Base-by-base conservation (phyloP, 2,797 vertebrate genomes). In the Hydrophis major region DNA sequence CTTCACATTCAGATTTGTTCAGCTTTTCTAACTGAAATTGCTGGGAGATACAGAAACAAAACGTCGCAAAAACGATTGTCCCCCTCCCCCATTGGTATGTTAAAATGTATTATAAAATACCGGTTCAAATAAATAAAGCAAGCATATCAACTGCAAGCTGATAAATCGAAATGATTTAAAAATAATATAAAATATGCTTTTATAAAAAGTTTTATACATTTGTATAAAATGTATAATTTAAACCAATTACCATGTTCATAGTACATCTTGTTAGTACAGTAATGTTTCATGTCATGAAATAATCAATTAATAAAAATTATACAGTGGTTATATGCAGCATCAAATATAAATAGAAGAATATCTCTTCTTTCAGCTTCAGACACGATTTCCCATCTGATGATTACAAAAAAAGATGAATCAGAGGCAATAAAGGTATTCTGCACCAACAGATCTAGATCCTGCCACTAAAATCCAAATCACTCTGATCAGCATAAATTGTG, bases 71-170 rank as follows among this genome's bases (percentile, higher is more conserved):
- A 96, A 96, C 93, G 95, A 78, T 83, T 12, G 74, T 42, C 13
- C 25, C 25, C 27, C 20, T 2, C 12, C 6, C 18, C 50, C n/a
- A 27, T 18, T 25, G 47, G 27, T 28, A 28, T 88, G 50, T 89
- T 83, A 83, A 88, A 60, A 60, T 89, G 37, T 63, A 53, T 66
- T 59, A 87, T 89, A 86, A 89, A 74, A 63, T 28, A 56, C 22
- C 69, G 0, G 14, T 2, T 60, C 13, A 74, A 89, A 92, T 74
- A 86, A 86, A 89, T 78, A 78, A 37, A 87, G 50, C 50, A 69
- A 28, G 28, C 37, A 93, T 94, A 94, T 50, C 91, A 97, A 95
- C 60, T 97, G 98, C 97, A 98, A 97, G 96, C 94, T 96, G 60
- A 97, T 96, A 96, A 96, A 97, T 96, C 95, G 94, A 91, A 93